phyloP scores from a whole-genome alignment of 1,140 invertebrate genomes.

The Cydia fagiglandana region DNA sequence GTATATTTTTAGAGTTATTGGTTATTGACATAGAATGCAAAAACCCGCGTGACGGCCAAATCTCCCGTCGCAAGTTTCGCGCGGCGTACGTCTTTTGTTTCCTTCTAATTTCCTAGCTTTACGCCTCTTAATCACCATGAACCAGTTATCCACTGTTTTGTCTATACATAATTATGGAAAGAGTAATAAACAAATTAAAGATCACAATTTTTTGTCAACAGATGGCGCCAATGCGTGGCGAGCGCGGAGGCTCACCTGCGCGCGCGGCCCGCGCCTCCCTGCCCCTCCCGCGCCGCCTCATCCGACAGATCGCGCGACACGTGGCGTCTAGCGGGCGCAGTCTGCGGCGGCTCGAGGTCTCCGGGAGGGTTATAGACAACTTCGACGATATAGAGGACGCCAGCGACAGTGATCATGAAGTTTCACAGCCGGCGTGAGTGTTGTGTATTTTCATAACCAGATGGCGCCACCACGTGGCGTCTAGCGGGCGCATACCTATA shows the following conservation, averaged over 20 bases:
- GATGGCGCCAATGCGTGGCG: slow-evolving; percentile 77
- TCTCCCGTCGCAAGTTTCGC: too few species aligned
- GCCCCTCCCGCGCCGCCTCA: slow-evolving; percentile 71
- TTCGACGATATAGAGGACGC: slow-evolving; percentile 74
- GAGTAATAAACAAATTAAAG: too few species aligned
- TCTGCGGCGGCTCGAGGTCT: slow-evolving; percentile 73
- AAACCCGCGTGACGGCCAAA: too few species aligned
- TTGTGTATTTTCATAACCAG: not conserved
- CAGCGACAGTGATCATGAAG: slow-evolving; percentile 67
- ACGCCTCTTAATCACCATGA: too few species aligned
- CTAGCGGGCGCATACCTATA: slow-evolving; percentile 56
- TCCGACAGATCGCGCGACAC: slow-evolving; percentile 75
- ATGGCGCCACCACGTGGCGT: slow-evolving; percentile 49
- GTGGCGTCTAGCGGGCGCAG: slow-evolving; percentile 76
- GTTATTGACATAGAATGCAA: too few species aligned
- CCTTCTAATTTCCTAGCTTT: too few species aligned
- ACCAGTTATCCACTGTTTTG: too few species aligned
- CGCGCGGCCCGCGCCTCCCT: slow-evolving; percentile 68
- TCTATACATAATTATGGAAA: too few species aligned
- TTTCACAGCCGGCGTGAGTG: slow-evolving; percentile 68
- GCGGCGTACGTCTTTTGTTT: too few species aligned
- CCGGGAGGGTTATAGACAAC: slow-evolving; percentile 77
- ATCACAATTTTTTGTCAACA: slow-evolving; percentile 36
- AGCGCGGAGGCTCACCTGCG: slow-evolving; percentile 71
- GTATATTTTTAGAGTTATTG: too few species aligned